Evolutionary conservation across 2,888 invertebrate species (phyloP).

Genomic region (Luperina nickerlii): DNA sequence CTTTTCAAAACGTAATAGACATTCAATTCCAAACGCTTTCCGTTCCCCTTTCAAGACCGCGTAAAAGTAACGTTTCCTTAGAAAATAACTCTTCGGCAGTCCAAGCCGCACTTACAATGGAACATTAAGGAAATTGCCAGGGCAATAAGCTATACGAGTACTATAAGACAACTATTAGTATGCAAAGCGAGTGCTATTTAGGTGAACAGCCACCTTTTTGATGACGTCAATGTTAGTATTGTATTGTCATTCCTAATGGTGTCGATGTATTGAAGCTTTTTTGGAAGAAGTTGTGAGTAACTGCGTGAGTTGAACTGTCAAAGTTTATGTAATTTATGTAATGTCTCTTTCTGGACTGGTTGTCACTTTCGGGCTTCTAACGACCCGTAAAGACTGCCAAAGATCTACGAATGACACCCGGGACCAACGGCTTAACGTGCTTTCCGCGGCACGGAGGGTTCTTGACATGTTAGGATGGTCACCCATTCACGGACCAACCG

Average conservation of each 20-base stretch:
- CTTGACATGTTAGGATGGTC: too few species aligned
- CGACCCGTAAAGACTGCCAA: not conserved
- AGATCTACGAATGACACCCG: not conserved
- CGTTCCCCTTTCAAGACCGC: not conserved
- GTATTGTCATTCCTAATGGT: slow-evolving; percentile 19
- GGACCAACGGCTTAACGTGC: too few species aligned
- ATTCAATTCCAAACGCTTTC: slow-evolving; percentile 4
- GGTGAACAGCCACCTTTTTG: slow-evolving; percentile 28
- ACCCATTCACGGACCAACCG: not conserved
- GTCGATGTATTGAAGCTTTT: slow-evolving; percentile 3
- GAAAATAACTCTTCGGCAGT: slow-evolving; percentile 40
- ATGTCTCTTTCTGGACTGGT: not conserved
- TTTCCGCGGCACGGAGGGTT: not conserved
- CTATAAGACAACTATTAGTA: slow-evolving; percentile 56
- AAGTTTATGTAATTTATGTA: not conserved
- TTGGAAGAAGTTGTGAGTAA: not conserved
- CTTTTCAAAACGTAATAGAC: not conserved
- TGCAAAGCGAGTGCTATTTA: slow-evolving; percentile 46
- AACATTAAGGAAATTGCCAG: slow-evolving; percentile 66
- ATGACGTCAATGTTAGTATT: slow-evolving; percentile 56
- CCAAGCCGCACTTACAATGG: slow-evolving; percentile 55
- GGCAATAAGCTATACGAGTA: slow-evolving; percentile 38
- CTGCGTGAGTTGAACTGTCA: not conserved
- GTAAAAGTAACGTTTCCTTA: slow-evolving; percentile 32
- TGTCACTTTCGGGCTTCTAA: not conserved